Conservation (phyloP, 92 coral and sea anemone genomes). For the Epizoanthus ramosus region DNA sequence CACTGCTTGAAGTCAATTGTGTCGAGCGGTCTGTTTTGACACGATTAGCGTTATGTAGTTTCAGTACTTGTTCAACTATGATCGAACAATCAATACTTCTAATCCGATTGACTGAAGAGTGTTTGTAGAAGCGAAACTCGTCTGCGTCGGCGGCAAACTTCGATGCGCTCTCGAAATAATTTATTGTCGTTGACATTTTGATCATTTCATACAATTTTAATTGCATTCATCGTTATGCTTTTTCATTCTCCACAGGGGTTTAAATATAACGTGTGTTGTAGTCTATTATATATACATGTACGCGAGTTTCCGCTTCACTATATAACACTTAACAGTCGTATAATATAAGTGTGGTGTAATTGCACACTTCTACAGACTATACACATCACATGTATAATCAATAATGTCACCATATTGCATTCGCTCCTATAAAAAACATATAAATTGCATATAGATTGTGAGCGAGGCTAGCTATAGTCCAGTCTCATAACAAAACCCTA, state of each 20-base stretch:
- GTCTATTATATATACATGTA: no score
- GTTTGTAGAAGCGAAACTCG: neutral
- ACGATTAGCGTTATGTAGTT: neutral
- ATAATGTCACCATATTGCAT: no score
- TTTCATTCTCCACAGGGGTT: neutral
- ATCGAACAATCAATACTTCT: neutral
- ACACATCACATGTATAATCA: no score
- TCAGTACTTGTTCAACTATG: neutral
- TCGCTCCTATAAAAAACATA: no score
- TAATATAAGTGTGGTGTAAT: no score
- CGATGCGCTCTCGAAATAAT: neutral
- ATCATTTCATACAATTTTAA: slow-evolving; percentile 24
- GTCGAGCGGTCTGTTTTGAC: neutral
- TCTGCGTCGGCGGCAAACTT: neutral
- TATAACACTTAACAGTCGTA: no score
- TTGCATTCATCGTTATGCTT: neutral
- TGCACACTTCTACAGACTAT: no score
- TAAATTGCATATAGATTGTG: no score
- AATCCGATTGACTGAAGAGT: slow-evolving; percentile 8
- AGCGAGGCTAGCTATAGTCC: no score
- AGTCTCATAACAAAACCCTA: no score
- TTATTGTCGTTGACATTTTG: slow-evolving; percentile 2
- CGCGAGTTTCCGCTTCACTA: no score
- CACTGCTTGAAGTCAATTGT: slow-evolving; percentile 13
- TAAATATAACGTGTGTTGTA: neutral